Evolutionary conservation across 64 coral and sea anemone genomes (phyloP).

Genomic region (Montipora efflorescens): DNA sequence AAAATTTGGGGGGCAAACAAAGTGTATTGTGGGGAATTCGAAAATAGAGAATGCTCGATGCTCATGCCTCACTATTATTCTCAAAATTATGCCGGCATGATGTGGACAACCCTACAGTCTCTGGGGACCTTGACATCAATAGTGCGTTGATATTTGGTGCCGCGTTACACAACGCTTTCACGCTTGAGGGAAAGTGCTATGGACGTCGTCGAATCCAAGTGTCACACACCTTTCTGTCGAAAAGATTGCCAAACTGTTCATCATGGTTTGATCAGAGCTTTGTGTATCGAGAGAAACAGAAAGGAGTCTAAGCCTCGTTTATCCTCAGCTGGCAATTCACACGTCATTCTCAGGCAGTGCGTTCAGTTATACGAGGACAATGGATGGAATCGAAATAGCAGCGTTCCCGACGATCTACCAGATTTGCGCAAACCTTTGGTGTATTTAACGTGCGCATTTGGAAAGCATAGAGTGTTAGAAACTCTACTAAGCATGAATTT

Average conservation of each 20-base stretch:
- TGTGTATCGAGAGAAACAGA: slow-evolving; percentile 76
- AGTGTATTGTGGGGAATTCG: too few relatives aligned
- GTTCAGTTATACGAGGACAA: slow-evolving; percentile 65
- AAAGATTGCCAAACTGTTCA: slow-evolving; percentile 62
- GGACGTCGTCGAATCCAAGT: slow-evolving; percentile 18
- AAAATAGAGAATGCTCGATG: too few relatives aligned
- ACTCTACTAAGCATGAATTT: slow-evolving; percentile 75
- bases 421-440: slow-evolving; percentile 64
- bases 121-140: too few relatives aligned
- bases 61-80: too few relatives aligned
- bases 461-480: slow-evolving; percentile 81
- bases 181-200: not conserved
- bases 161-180: too few relatives aligned
- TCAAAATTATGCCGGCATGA: too few relatives aligned
- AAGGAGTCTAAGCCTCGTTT: not conserved
- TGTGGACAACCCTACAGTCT: too few relatives aligned
- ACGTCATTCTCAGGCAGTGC: slow-evolving; percentile 74
- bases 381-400: slow-evolving; percentile 77
- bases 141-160: too few relatives aligned
- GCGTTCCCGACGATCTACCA: slow-evolving; percentile 59
- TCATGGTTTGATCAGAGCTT: slow-evolving; percentile 74
- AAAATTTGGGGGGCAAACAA: too few relatives aligned
- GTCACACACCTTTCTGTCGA: slow-evolving; percentile 77
- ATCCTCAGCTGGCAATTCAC: slow-evolving; percentile 54
- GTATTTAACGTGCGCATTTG: slow-evolving; percentile 75